Evolutionary conservation across 2,113 vertebrate species (phyloP).

Genomic region (Callocephalon fimbriatum): DNA sequence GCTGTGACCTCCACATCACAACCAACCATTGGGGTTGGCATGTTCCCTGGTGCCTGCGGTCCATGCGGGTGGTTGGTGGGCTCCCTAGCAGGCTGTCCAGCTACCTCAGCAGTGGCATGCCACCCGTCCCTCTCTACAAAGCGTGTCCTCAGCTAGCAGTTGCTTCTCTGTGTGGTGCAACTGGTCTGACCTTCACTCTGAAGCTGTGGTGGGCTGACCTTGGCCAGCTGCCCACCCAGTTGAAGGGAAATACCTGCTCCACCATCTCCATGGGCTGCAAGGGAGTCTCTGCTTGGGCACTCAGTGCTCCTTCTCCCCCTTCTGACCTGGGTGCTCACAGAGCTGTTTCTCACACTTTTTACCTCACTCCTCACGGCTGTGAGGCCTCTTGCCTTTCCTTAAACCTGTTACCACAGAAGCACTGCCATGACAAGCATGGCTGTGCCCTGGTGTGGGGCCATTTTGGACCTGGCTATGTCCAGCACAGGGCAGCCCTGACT

Average conservation of each 20-base stretch:
- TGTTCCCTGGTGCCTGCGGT: neutral
- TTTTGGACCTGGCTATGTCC: neutral
- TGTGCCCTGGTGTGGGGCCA: accelerated
- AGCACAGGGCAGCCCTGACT: neutral
- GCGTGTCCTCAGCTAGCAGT: neutral
- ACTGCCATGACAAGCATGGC: accelerated
- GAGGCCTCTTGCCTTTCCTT: neutral
- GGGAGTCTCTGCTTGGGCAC: neutral
- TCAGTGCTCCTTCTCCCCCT: neutral
- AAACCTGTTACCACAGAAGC: neutral
- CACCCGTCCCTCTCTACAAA: neutral
- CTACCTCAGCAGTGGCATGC: neutral
- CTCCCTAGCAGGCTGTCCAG: neutral
- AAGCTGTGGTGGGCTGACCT: neutral
- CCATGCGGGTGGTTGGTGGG: accelerated
- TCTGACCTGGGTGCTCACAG: neutral
- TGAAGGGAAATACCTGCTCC: neutral
- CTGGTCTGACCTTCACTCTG: neutral
- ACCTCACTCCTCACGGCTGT: neutral
- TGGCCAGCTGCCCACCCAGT: neutral
- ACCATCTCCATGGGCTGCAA: neutral
- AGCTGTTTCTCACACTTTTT: neutral
- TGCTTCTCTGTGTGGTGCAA: neutral
- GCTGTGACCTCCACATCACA: neutral
- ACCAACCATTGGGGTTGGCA: accelerated